Base-by-base conservation (phyloP, 2,888 invertebrate species). In the Melitaea athalia region DNA sequence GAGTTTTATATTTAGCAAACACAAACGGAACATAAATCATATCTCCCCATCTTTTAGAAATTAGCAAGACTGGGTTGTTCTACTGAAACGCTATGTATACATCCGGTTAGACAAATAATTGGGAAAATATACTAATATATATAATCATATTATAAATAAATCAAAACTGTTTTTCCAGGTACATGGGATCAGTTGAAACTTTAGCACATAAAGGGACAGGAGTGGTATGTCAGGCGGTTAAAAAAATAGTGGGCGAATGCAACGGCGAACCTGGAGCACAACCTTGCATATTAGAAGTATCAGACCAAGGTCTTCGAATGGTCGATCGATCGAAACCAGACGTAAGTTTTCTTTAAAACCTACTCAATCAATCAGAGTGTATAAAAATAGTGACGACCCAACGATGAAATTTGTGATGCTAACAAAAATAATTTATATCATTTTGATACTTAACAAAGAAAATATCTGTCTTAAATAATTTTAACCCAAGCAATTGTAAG, bases 191-290 rank as follows among this genome's bases (percentile, higher is more conserved):
- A 0, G 97, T 99, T 63, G 99, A 99, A 89, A 99, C 99, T 0
- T 93, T 97, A 76, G 97, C 97, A 76, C 99, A 99, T 89, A 99
- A 99, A 92, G 99, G 99, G n/a, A 99, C 98, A 33, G 96, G 98
- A 8, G 98, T 99, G 0, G 96, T 98, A 14, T 97, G 97, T 85
- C 97, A 98, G 91, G 98, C 98, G 0, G 98, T 98, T 5, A 95
- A 96, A 77, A 96, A 98, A 82, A 97, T 98, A 73, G 95, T 97
- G 0, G 95, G 96, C 0, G 94, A 95, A 81, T 93, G 94, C 68
- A 94, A 93, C 12, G 92, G 91, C 45, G 95, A 95, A 63, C 96
- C 97, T 0, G 94, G 95, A 50, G 95, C 97, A 14, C 96, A 96
- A 77, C 94, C 96, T 0, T 98, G 98, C 85, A 98, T 98, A 78